Evolutionary conservation across 2,113 vertebrate genomes (phyloP).

Genomic region (Hiodon tergisus): DNA sequence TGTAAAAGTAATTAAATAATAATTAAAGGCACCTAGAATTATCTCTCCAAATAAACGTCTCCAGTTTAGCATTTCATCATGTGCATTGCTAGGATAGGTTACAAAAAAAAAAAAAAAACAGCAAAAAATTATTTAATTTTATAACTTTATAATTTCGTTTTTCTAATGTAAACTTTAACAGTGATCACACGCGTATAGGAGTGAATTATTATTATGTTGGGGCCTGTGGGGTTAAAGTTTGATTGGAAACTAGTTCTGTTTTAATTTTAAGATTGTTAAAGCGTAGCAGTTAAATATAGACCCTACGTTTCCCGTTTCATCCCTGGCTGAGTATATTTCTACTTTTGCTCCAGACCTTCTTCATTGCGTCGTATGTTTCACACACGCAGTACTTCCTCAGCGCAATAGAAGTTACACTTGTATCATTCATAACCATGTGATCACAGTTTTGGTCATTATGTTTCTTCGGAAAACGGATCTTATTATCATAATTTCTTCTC

Average conservation of each 20-base stretch:
- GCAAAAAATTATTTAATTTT: too few species aligned
- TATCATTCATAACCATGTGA: neutral
- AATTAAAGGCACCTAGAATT: too few species aligned
- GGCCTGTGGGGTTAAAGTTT: neutral
- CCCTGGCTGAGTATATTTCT: neutral
- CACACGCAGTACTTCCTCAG: neutral
- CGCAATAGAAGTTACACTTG: neutral
- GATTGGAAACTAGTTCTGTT: neutral
- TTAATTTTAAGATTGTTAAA: slow-evolving; percentile 15
- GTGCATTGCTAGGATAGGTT: too few species aligned
- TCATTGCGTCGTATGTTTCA: neutral
- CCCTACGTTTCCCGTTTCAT: slow-evolving; percentile 12
- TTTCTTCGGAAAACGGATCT: too few species aligned
- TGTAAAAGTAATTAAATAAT: too few species aligned
- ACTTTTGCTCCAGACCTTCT: slow-evolving; percentile 6
- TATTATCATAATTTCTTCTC: too few species aligned
- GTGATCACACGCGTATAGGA: too few species aligned
- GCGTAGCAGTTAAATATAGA: slow-evolving; percentile 16
- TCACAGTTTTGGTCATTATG: neutral
- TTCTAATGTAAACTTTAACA: too few species aligned
- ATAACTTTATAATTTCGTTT: too few species aligned
- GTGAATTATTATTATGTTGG: neutral
- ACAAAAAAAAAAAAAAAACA: too few species aligned
- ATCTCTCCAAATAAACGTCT: too few species aligned
- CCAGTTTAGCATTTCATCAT: too few species aligned